Evolutionary conservation across 2,797 vertebrate genomes (phyloP).

Genomic region (Argyrosomus regius): DNA sequence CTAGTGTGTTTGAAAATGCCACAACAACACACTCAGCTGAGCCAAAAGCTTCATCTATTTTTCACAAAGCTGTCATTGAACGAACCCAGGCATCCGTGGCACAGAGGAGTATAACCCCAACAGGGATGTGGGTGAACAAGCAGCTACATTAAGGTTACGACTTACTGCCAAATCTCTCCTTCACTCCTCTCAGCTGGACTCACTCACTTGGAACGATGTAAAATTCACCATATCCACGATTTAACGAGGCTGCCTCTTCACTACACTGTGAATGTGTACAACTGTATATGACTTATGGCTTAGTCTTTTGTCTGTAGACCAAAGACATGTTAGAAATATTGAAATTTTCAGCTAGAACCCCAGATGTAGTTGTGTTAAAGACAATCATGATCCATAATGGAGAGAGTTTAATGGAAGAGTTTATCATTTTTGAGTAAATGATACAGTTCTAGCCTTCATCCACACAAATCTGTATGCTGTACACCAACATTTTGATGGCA

Average conservation of each 20-base stretch:
- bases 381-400: background rate
- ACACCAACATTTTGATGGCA: background rate
- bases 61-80: slow-evolving; percentile 66
- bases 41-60: slow-evolving; percentile 69
- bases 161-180: slow-evolving; percentile 10
- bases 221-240: slow-evolving; percentile 13
- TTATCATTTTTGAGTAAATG: background rate
- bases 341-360: background rate
- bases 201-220: slow-evolving; percentile 32
- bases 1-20: slow-evolving; percentile 30
- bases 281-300: background rate
- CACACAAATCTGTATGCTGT: background rate
- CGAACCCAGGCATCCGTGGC: slow-evolving; percentile 44
- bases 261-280: background rate
- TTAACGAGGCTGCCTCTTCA: background rate
- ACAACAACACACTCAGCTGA: slow-evolving; percentile 55
- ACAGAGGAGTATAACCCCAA: slow-evolving; percentile 36
- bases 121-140: slow-evolving; percentile 25
- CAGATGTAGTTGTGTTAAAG: background rate
- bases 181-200: slow-evolving; percentile 39
- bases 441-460: background rate
- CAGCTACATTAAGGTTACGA: slow-evolving; percentile 28
- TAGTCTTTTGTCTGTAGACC: background rate
- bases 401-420: background rate
- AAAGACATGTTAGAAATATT: background rate